phyloP scores from a whole-genome alignment of 2,888 invertebrate genomes.

The Drosophila mayaguana region DNA sequence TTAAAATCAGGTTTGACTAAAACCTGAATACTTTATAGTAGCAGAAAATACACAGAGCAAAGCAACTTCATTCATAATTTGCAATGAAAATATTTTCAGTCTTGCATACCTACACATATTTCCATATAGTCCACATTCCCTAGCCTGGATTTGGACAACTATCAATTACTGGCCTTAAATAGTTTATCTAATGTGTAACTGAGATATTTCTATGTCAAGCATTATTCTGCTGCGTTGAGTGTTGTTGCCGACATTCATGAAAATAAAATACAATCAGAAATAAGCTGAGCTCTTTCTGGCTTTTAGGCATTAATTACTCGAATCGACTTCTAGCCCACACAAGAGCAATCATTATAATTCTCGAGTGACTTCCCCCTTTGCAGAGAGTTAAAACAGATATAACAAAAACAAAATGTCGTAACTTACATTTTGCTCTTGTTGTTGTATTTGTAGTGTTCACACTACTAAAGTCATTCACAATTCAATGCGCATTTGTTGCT shows the following conservation, averaged over 20 bases:
- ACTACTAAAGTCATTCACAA: constrained; percentile 60
- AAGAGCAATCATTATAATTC: constrained; percentile 15
- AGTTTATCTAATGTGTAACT: neutral
- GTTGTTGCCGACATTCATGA: neutral
- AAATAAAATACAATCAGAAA: neutral
- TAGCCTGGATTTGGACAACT: neutral
- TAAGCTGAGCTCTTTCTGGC: constrained; percentile 2
- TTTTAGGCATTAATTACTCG: constrained; percentile 16
- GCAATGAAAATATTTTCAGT: neutral
- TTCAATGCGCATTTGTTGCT: constrained; percentile 68
- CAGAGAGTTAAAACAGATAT: constrained; percentile 8
- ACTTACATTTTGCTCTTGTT: constrained; percentile 10
- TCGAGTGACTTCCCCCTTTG: constrained; percentile 6
- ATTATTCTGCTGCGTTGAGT: constrained; percentile 22
- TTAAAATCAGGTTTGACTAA: neutral
- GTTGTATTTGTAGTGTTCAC: constrained; percentile 18
- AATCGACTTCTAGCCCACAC: constrained; percentile 46
- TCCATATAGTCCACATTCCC: neutral
- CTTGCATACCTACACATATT: neutral
- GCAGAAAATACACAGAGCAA: neutral
- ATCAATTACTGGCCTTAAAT: neutral
- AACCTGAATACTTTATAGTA: neutral
- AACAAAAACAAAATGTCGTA: constrained; percentile 35
- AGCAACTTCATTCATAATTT: constrained; percentile 2
- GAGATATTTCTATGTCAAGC: neutral